Evolutionary conservation across 2,888 invertebrate species (phyloP).

Genomic region (Catonia carolina): DNA sequence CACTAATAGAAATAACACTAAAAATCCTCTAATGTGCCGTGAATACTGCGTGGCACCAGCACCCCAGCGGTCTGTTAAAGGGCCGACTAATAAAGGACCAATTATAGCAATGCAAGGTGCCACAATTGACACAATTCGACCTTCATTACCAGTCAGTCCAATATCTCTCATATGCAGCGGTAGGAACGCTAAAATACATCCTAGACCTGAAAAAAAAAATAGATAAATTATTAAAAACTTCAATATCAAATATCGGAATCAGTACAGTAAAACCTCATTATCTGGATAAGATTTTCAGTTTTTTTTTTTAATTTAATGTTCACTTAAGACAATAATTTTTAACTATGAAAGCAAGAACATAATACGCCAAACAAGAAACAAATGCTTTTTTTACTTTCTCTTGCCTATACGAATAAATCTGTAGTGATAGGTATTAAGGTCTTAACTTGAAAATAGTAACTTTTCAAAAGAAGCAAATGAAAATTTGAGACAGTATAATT

Average conservation of each 20-base stretch:
- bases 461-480: too few species aligned
- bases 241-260: too few species aligned
- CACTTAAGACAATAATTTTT: too few species aligned
- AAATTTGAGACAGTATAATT: too few species aligned
- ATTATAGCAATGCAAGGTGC: slow-evolving; percentile 72
- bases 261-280: too few species aligned
- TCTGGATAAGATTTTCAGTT: slow-evolving; percentile 38
- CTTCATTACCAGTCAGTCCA: slow-evolving; percentile 67
- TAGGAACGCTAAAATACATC: slow-evolving; percentile 74
- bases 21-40: slow-evolving; percentile 54
- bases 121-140: slow-evolving; percentile 68
- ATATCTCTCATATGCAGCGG: slow-evolving; percentile 67
- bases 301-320: slow-evolving; percentile 14
- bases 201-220: slow-evolving; percentile 55
- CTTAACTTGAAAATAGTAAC: too few species aligned
- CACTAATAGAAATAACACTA: slow-evolving; percentile 59
- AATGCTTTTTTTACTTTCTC: too few species aligned
- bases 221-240: slow-evolving; percentile 36
- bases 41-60: slow-evolving; percentile 43
- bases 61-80: slow-evolving; percentile 67
- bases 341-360: too few species aligned
- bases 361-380: too few species aligned
- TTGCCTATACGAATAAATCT: too few species aligned
- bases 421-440: too few species aligned
- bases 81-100: slow-evolving; percentile 70